Base-by-base conservation (phyloP, 2,888 invertebrate species). In the Gari tellinella region DNA sequence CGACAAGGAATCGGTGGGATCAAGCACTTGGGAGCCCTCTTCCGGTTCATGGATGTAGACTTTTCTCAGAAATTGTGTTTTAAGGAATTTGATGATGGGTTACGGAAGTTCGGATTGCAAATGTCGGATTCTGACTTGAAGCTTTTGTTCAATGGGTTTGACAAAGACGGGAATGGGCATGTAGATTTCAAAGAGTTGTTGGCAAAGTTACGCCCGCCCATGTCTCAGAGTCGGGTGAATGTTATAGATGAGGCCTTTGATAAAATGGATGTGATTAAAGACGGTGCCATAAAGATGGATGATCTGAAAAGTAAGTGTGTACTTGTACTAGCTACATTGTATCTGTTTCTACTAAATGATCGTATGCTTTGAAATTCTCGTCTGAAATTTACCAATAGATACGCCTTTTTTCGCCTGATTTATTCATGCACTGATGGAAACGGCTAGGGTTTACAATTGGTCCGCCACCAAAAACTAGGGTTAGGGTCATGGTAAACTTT, bases 131-230 rank as follows among this genome's bases (percentile, higher is more conserved):
- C 83, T 2, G 87, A 89, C 7, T 55, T 90, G n/a, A 66, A 67
- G 8, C 46, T 75, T 12, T 66, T 90, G 25, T 90, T 90, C 70
- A 53, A 69, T 3, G 73, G 84, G 0, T 82, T 90, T 57, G 90
- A 90, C 72, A 83, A 72, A 45, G 89, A 90, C 69, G 72, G 80
- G 14, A 86, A 85, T 62, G 80, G 79, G 12, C 72, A 77, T 17
- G 83, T 90, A 38, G 90, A 90, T 55, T 90, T 90, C 72, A 65
- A 72, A 17, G 90, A 90, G 72, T 86, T 90, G 56, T 81, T 90
- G 53, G 48, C 79, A 19, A 81, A 83, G 38, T 75, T 90, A 19
- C 74, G 85, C 26, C 89, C 90, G 21, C 79, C 87, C 5, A 85
- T 90, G 87, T 63, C 80, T 2, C 57, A 65, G n/a, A 19, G 23